Base-by-base conservation (phyloP, 2,888 invertebrate species). In the Eledona agricola region DNA sequence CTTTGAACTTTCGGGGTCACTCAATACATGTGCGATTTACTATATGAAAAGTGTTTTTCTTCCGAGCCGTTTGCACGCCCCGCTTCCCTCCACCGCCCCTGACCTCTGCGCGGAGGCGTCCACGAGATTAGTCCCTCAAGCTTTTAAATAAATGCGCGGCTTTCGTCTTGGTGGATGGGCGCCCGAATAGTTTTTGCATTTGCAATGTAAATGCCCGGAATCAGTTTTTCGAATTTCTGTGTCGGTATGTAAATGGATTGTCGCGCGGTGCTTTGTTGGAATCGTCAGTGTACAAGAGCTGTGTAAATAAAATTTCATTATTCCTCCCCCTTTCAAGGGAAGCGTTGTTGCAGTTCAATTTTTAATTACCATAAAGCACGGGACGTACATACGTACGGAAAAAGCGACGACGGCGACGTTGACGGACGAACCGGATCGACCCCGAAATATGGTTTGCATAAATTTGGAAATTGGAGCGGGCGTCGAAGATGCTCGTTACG, bases 11-110 rank as follows among this genome's bases (percentile, higher is more conserved):
- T 70, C 45, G 59, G 17, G 65, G 65, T 66, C 64, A 61, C 64
- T 69, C 68, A 70, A 71, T 70, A 70, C 65, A 66, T 65, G 60
- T 56, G 59, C 68, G 65, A 67, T 66, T 68, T 67, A 55, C 64
- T 57, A 49, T 60, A 59, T 63, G 63, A 58, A 63, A 61, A 62
- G 61, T 60, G 58, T 63, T 64, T 58, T 49, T 61, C 59, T 60
- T 57, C 34, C 35, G 51, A 35, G 59, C 54, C 57, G 60, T 60
- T 60, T 49, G 38, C 34, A 32, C 47, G 19, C 46, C 31, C 16
- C 19, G 25, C 43, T 45, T 45, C 16, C 37, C 22, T 19, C 10
- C 13, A 19, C 26, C 19, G 35, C 20, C 17, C 12, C 10, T 11
- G 23, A 34, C 15, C n/a, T 22, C 23, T 7, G 11, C 28, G 13